Conservation (phyloP, 2,888 invertebrate genomes). For the Caenorhabditis afra region DNA sequence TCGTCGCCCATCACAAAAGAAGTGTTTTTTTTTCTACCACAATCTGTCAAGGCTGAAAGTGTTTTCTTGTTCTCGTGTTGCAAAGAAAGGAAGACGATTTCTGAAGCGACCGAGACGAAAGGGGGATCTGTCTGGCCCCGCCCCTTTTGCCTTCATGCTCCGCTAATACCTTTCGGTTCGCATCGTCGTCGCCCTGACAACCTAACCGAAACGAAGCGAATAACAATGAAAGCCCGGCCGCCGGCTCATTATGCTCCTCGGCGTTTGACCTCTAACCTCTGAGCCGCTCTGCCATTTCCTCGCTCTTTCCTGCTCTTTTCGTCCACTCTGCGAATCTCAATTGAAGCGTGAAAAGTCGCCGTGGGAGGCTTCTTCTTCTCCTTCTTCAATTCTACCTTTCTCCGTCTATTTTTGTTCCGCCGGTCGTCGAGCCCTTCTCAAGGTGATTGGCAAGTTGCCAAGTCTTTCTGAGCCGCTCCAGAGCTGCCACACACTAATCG, state of each 20-base stretch:
- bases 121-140: too few species aligned
- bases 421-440: not conserved
- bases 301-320: slow-evolving; percentile 4
- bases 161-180: too few species aligned
- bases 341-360: slow-evolving; percentile 47
- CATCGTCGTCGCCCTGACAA: too few species aligned
- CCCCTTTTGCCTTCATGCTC: too few species aligned
- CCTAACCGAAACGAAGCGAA: too few species aligned
- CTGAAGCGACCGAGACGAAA: too few species aligned
- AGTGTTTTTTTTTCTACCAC: slow-evolving; percentile 3
- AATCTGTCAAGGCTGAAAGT: too few species aligned
- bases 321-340: slow-evolving; percentile 6
- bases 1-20: not conserved
- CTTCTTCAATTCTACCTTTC: not conserved
- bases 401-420: slow-evolving; percentile 25
- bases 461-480: slow-evolving; percentile 18
- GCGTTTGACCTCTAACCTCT: slow-evolving; percentile 23
- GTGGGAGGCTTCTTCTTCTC: slow-evolving; percentile 30
- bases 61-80: too few species aligned
- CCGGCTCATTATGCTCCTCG: too few species aligned
- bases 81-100: too few species aligned
- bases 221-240: too few species aligned
- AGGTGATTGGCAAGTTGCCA: slow-evolving; percentile 50
- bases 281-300: not conserved
- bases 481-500: slow-evolving; percentile 32